Conservation (phyloP, 2,888 invertebrate species). For the Andricus quercusramuli region DNA sequence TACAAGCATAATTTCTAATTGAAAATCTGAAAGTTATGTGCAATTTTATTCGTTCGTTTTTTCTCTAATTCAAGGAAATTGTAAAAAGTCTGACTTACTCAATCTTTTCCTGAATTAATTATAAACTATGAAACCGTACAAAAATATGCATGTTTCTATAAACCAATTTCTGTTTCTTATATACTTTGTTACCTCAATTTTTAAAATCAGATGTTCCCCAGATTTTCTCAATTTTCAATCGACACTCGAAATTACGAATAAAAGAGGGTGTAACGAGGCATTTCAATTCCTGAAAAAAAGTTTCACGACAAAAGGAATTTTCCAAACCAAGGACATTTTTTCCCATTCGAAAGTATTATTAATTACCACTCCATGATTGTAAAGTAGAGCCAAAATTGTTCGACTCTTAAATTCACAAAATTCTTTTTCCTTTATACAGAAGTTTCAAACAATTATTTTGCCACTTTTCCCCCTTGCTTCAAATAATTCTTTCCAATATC, state of each 20-base stretch:
- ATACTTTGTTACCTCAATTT: too few relatives aligned
- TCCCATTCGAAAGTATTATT: neutral
- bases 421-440: neutral
- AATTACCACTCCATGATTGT: neutral
- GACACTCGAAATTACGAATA: neutral
- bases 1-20: neutral
- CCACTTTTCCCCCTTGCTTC: neutral
- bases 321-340: neutral
- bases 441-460: neutral
- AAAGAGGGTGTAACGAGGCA: neutral
- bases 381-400: neutral
- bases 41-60: neutral
- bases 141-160: neutral
- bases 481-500: neutral
- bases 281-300: neutral
- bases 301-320: neutral
- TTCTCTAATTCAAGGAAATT: neutral
- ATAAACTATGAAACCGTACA: neutral
- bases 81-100: neutral
- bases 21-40: neutral
- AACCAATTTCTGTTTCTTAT: too few relatives aligned
- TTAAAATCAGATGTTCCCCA: too few relatives aligned
- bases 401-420: neutral
- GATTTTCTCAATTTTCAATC: too few relatives aligned
- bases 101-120: neutral